Evolutionary conservation across 2,113 vertebrate genomes (phyloP).

Genomic region (Rhinolophus sinicus): DNA sequence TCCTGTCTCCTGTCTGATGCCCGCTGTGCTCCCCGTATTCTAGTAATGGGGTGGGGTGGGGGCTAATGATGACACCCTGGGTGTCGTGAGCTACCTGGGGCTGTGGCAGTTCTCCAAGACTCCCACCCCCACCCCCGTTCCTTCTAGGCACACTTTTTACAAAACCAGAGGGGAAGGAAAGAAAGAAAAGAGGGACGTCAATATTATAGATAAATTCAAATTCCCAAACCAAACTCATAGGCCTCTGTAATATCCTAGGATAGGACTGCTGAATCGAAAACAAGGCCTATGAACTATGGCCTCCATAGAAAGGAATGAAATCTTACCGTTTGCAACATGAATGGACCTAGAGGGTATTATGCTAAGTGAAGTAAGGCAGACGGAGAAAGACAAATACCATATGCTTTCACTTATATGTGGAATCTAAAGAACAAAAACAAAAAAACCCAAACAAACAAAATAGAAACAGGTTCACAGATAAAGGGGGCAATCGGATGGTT

Average conservation of each 20-base stretch:
- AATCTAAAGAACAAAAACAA: too few relatives aligned
- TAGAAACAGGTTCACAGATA: too few relatives aligned
- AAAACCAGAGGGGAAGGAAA: background rate
- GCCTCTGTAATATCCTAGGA: accelerated
- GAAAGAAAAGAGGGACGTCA: background rate
- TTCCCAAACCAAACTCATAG: background rate
- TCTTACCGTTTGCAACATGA: too few relatives aligned
- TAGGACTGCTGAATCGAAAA: background rate
- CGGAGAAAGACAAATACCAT: too few relatives aligned
- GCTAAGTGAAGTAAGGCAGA: too few relatives aligned
- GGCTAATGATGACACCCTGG: background rate
- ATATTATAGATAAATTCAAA: background rate
- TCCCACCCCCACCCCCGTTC: background rate
- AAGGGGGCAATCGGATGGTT: too few relatives aligned
- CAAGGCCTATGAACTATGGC: too few relatives aligned
- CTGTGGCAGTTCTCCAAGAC: background rate
- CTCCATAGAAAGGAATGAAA: too few relatives aligned
- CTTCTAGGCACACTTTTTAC: background rate
- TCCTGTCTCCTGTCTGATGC: background rate
- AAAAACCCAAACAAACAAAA: too few relatives aligned
- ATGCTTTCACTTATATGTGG: too few relatives aligned
- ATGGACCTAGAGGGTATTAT: too few relatives aligned
- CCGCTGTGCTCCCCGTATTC: background rate
- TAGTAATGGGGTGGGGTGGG: background rate
- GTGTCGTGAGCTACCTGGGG: accelerated